phyloP scores from a whole-genome alignment of 2,888 invertebrate genomes.

The Phasia obesa region DNA sequence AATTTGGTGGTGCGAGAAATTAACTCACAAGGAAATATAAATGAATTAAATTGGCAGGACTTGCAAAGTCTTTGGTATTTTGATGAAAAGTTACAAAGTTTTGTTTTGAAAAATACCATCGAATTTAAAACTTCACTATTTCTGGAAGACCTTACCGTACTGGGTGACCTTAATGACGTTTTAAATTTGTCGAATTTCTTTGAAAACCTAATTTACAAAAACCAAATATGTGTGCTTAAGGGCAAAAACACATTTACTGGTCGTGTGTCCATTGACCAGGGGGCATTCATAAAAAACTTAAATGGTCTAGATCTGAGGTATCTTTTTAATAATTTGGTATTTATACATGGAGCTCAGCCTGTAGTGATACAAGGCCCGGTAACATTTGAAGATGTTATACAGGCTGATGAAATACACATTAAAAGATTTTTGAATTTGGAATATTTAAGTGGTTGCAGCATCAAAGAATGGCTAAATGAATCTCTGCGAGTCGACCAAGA shows the following conservation, averaged over 20 bases:
- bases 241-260: constrained; percentile 79
- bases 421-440: constrained; percentile 77
- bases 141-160: constrained; percentile 74
- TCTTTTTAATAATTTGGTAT: constrained; percentile 81
- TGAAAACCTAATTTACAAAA: constrained; percentile 77
- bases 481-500: constrained; percentile 82
- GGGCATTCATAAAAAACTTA: constrained; percentile 78
- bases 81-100: constrained; percentile 72
- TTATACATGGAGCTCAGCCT: constrained; percentile 77
- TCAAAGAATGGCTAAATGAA: constrained; percentile 82
- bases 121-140: constrained; percentile 69
- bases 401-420: constrained; percentile 74
- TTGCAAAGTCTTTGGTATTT: constrained; percentile 73
- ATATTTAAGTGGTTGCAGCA: constrained; percentile 80
- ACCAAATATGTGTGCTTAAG: constrained; percentile 72
- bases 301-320: constrained; percentile 79
- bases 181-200: constrained; percentile 76
- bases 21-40: constrained; percentile 72
- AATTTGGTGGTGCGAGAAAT: constrained; percentile 74
- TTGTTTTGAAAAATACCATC: constrained; percentile 76
- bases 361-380: constrained; percentile 78
- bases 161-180: constrained; percentile 75
- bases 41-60: constrained; percentile 70
- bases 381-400: constrained; percentile 79
- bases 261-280: constrained; percentile 77